Conservation (phyloP, 2,113 vertebrate species). For the Calidris pugnax region DNA sequence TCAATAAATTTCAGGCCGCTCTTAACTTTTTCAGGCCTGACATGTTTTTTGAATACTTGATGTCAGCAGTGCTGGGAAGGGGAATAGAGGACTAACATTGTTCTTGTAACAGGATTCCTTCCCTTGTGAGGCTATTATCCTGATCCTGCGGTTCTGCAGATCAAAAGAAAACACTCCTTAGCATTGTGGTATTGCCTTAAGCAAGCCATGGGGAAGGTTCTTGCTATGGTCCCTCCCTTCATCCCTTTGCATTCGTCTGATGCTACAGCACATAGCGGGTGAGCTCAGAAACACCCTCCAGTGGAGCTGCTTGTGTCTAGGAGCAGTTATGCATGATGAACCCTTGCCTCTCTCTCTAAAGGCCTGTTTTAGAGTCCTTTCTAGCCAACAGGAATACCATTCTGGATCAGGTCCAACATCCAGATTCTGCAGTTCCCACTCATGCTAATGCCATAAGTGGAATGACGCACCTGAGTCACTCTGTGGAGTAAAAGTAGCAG, state of each 20-base stretch:
- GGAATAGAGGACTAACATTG: background rate
- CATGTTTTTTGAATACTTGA: background rate
- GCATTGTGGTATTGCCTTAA: background rate
- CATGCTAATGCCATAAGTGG: background rate
- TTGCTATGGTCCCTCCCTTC: background rate
- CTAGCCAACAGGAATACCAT: background rate
- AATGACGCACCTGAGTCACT: background rate
- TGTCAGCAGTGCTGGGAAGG: background rate
- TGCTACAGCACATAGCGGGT: background rate
- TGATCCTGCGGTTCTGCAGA: background rate
- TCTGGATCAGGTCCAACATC: background rate
- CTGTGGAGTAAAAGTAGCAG: background rate
- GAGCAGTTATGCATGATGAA: background rate
- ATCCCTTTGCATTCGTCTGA: background rate
- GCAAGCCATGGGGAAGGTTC: too few relatives aligned
- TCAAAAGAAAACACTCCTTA: background rate
- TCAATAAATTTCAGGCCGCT: background rate
- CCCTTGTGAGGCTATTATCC: background rate
- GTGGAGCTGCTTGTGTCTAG: background rate
- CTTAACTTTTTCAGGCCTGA: background rate
- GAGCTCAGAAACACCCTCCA: background rate
- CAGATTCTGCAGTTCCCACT: background rate
- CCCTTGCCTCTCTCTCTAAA: background rate
- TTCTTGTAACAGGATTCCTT: background rate
- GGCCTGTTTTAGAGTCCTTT: background rate